Percentiles rank a stretch among this genome's conserved stretches.
Conservation (phyloP, 2,113 vertebrate species). For the Hyaena hyaena region DNA sequence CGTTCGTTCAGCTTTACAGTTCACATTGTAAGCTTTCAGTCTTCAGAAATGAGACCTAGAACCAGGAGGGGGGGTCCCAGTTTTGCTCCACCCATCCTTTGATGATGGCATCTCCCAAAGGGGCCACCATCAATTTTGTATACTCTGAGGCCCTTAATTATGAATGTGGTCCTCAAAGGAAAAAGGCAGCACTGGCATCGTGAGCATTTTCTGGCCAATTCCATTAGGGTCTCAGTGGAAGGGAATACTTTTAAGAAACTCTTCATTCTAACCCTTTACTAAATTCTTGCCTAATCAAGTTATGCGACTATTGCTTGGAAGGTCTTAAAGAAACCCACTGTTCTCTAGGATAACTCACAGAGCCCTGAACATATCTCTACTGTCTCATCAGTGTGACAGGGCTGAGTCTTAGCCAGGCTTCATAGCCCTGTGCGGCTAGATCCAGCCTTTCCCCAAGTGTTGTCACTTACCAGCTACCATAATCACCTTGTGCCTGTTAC, state of each 20-base stretch:
- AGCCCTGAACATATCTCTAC: accelerated
- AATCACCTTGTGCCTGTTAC: background rate
- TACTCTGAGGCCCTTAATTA: background rate
- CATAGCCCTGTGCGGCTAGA: background rate
- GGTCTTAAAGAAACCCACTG: background rate
- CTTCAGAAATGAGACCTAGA: background rate
- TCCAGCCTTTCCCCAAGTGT: background rate
- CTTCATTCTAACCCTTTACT: background rate
- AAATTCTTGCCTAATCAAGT: background rate
- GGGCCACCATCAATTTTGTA: background rate
- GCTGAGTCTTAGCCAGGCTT: background rate
- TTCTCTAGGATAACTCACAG: background rate
- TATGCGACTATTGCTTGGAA: background rate
- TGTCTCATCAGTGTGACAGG: background rate
- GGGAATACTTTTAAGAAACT: background rate
- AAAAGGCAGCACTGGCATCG: background rate
- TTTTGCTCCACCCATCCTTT: background rate
- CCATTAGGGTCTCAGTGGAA: background rate
- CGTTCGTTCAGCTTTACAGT: background rate
- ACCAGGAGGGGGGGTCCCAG: background rate
- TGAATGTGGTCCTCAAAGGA: background rate
- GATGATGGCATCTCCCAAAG: background rate
- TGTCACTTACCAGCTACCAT: background rate
- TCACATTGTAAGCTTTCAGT: background rate
- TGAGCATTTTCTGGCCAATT: background rate